These are phyloP conservation scores for Ibidorhyncha struthersii DNA, from an alignment of 2,113 vertebrate genomes.

Conservation along the genomic window DNA sequence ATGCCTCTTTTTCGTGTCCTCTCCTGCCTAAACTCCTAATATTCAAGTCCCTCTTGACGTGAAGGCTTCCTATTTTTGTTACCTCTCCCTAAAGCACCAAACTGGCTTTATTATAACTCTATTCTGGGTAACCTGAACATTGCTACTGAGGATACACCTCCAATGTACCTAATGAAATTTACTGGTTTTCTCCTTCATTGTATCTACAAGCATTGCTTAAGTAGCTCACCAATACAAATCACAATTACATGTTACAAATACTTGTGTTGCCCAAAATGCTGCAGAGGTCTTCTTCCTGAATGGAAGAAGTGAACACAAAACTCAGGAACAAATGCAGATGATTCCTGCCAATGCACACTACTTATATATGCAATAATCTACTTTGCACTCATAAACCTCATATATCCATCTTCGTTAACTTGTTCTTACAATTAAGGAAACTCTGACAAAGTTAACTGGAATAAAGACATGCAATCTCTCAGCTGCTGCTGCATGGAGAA, in stretches of 20 bases:
- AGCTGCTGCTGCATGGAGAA: not conserved
- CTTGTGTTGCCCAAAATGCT: not conserved
- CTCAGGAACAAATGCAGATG: not conserved
- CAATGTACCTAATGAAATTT: not conserved
- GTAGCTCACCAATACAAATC: not conserved
- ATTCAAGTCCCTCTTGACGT: not conserved
- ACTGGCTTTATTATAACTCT: not conserved
- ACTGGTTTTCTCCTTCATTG: not conserved
- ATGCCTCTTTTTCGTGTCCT: not conserved
- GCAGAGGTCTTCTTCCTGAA: not conserved
- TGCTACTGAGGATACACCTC: not conserved
- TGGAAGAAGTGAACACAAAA: not conserved
- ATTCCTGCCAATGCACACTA: not conserved
- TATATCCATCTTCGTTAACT: not conserved
- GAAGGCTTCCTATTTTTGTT: not conserved
- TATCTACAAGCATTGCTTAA: not conserved
- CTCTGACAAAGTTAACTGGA: not conserved
- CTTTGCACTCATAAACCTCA: not conserved
- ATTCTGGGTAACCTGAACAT: not conserved
- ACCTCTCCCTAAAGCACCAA: not conserved
- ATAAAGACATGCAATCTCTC: not conserved
- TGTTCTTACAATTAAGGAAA: not conserved
- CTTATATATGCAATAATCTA: not conserved
- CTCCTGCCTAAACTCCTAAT: not conserved
- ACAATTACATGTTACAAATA: not conserved